Evolutionary conservation across 2,113 vertebrate species (phyloP).

Genomic region (Sisor rabdophorus): DNA sequence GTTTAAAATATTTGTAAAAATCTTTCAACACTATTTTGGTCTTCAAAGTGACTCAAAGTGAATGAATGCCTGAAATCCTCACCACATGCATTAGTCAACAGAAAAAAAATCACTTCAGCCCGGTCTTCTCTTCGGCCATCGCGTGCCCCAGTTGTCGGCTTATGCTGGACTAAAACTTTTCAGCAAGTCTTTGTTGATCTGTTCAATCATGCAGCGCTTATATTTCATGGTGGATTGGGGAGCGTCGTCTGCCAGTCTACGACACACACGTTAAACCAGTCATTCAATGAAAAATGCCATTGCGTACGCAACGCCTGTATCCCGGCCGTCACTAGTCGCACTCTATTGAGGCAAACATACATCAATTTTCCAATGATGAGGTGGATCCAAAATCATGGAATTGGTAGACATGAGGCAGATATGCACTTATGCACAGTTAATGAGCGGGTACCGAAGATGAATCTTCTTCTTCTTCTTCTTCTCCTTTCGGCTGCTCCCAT

Average conservation of each 20-base stretch:
- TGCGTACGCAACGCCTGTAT: conserved; percentile 20
- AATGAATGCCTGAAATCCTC: background rate
- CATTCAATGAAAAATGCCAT: conserved; percentile 25
- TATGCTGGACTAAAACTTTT: conserved; percentile 48
- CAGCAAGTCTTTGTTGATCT: conserved; percentile 36
- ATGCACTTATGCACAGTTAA: background rate
- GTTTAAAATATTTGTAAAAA: background rate
- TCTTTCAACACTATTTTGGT: background rate
- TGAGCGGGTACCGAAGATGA: no score
- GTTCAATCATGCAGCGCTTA: conserved; percentile 68
- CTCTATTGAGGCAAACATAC: conserved; percentile 18
- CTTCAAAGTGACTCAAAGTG: no score
- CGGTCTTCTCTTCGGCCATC: background rate
- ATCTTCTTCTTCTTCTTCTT: no score
- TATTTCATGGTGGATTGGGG: conserved; percentile 54
- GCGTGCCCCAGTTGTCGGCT: conserved; percentile 48
- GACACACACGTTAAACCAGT: conserved; percentile 18
- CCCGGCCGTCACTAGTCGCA: background rate
- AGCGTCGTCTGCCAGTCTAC: conserved; percentile 22
- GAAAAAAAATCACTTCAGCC: background rate
- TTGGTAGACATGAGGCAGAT: background rate
- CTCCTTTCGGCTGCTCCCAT: no score
- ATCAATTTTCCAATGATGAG: background rate
- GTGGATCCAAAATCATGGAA: background rate
- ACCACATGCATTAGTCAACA: background rate